These are phyloP conservation scores for Drosophila azteca DNA, from an alignment of 1,140 invertebrate genomes.

Conservation along the genomic window DNA sequence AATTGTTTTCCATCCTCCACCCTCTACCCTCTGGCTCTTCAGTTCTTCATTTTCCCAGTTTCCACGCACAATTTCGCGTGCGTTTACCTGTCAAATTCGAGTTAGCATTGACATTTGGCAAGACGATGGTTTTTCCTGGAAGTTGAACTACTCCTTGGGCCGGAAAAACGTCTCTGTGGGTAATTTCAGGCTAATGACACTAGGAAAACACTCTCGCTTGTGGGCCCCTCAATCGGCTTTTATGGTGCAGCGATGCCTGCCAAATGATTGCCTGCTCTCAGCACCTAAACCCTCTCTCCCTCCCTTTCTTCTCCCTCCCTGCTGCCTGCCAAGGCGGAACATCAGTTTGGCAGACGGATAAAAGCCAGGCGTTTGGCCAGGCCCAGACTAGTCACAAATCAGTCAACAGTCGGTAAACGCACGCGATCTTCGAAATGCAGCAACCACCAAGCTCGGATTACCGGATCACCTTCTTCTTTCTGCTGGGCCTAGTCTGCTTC, in stretches of 20 bases:
- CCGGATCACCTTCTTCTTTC: slow-evolving; percentile 2
- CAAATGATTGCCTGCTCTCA: slow-evolving; percentile 21
- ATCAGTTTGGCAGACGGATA: slow-evolving; percentile 48
- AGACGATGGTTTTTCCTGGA: background rate
- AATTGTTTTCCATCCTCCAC: slow-evolving; percentile 35
- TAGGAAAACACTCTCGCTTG: slow-evolving; percentile 71
- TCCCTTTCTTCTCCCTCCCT: slow-evolving; percentile 8
- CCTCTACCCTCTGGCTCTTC: no score
- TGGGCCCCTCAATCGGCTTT: slow-evolving; percentile 34
- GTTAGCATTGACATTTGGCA: slow-evolving; percentile 52
- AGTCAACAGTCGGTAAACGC: slow-evolving; percentile 53
- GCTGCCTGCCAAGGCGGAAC: slow-evolving; percentile 64
- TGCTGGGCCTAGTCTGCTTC: slow-evolving; percentile 11
- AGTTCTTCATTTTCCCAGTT: no score
- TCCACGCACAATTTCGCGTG: slow-evolving; percentile 67
- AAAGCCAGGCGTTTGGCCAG: slow-evolving; percentile 39
- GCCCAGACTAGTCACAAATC: slow-evolving; percentile 53
- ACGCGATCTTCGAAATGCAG: slow-evolving; percentile 69
- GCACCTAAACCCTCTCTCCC: slow-evolving; percentile 31
- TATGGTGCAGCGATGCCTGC: slow-evolving; percentile 63
- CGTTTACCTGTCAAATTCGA: slow-evolving; percentile 57
- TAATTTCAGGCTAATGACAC: slow-evolving; percentile 78
- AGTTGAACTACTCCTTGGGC: slow-evolving; percentile 32
- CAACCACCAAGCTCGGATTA: slow-evolving; percentile 37
- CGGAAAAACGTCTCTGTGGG: slow-evolving; percentile 60